Conservation (phyloP, 2,113 vertebrate genomes). For the Ranitomeya imitator region DNA sequence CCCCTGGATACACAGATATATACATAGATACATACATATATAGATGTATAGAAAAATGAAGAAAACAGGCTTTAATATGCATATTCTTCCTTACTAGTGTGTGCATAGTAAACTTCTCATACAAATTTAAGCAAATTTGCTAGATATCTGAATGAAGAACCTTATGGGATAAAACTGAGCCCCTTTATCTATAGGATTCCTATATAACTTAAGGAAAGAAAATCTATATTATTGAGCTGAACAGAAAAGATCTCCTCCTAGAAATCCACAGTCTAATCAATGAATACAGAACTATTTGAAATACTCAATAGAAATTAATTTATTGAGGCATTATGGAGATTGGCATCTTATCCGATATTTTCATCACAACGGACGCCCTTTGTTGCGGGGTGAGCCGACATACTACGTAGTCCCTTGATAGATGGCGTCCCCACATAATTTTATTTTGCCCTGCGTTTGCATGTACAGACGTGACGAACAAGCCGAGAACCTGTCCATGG, state of each 20-base stretch:
- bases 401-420: conserved; percentile 31
- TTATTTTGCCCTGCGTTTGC: conserved; percentile 43
- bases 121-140: too few relatives aligned
- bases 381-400: conserved; percentile 18
- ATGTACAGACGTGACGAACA: conserved; percentile 55
- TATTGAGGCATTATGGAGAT: conserved; percentile 42
- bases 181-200: conserved; percentile 19
- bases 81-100: not conserved
- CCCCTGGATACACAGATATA: too few relatives aligned
- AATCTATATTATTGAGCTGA: conserved; percentile 38
- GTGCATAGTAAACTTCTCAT: not conserved
- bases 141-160: not conserved
- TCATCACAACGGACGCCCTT: conserved; percentile 12
- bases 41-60: too few relatives aligned
- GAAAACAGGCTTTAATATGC: not conserved
- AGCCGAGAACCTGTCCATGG: conserved; percentile 54
- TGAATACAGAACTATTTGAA: conserved; percentile 14
- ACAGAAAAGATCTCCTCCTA: not conserved
- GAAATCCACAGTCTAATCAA: conserved; percentile 39
- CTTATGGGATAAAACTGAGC: not conserved
- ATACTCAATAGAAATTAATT: conserved; percentile 50
- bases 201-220: not conserved
- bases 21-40: too few relatives aligned
- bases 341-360: conserved; percentile 44
- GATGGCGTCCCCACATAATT: conserved; percentile 32